Evolutionary conservation across 2,113 vertebrate genomes (phyloP), one percentile per base, ranked within the genome.

Genomic region (Pedionomus torquatus): DNA sequence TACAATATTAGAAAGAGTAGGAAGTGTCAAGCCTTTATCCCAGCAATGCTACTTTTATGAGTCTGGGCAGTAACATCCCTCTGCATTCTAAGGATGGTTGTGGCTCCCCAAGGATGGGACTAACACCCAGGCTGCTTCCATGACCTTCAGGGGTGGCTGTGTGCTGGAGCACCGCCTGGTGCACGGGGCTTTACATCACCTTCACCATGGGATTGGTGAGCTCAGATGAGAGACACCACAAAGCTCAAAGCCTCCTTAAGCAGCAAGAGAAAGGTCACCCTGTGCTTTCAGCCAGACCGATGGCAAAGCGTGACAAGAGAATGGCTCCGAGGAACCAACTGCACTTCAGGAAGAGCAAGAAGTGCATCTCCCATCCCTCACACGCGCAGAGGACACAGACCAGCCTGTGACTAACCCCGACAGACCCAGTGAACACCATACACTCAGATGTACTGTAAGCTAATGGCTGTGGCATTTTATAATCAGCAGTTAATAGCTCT

Each of bases 181-280:
- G 76, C 87, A 25, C 1, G 3, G 14, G 61, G 33, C 61, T 21
- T 58, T 33, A n/a, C 18, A 7, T 87, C 86, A 78, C 0, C 8
- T 78, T 7, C 33, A 8, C 66, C 25, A 7, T 0, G 26, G 0
- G 17, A 44, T 1, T 18, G 17, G 75, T 26, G 75, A 66, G 79
- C 87, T 85, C 65, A 5, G 57, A 30, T 57, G 58, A 44, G 44
- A 63, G 70, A 35, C 9, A 26, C 37, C 26, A 1, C 10, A 33
- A 49, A 83, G 52, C 81, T 83, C 83, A 91, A 90, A 92, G 75
- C 80, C 80, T 95, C 75, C 75, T 94, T 44, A 64, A 81, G 87
- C 48, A 64, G 55, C 2, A 18, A 7, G 65, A 49, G 83, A 35
- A 37, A 84, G 83, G 75, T 83, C 79, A 61, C 14, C 15, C 71